Percentiles rank a stretch among this genome's conserved stretches.
These are phyloP conservation scores for Helicolenus hilgendorfi DNA, from an alignment of 2,797 vertebrate species.

Conservation along the genomic window DNA sequence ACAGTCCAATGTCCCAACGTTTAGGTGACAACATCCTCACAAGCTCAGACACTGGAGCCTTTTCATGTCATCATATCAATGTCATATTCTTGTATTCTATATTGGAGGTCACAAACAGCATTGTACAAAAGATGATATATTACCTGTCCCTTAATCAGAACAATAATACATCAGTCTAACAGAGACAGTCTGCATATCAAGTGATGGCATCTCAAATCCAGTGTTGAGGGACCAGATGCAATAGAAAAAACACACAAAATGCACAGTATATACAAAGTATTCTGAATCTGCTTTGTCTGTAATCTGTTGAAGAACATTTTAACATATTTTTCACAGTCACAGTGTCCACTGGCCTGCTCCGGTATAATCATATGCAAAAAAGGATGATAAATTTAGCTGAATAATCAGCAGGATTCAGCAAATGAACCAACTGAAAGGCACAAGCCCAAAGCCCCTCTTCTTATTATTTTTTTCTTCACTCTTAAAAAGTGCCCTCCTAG, in stretches of 20 bases:
- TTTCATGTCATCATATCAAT: not conserved
- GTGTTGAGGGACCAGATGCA: not conserved
- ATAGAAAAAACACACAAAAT: not conserved
- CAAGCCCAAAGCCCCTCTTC: not conserved
- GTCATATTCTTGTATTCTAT: not conserved
- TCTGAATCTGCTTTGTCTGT: not conserved
- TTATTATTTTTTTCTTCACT: not conserved
- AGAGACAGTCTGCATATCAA: not conserved
- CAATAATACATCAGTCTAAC: not conserved
- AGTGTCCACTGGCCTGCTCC: not conserved
- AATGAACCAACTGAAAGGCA: conserved; percentile 1
- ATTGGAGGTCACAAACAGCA: not conserved
- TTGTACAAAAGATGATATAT: not conserved
- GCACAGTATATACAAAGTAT: not conserved
- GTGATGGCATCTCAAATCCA: not conserved
- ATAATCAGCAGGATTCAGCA: conserved; percentile 9
- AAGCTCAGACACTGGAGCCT: not conserved
- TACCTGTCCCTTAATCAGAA: not conserved
- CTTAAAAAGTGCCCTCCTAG: not conserved
- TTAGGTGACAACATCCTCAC: not conserved
- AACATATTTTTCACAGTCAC: not conserved
- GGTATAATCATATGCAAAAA: not conserved
- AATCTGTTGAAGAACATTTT: not conserved
- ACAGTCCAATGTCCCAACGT: not conserved
- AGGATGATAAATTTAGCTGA: not conserved